These are phyloP conservation scores for Mustela lutreola DNA, from an alignment of 2,113 vertebrate genomes.

Conservation along the genomic window DNA sequence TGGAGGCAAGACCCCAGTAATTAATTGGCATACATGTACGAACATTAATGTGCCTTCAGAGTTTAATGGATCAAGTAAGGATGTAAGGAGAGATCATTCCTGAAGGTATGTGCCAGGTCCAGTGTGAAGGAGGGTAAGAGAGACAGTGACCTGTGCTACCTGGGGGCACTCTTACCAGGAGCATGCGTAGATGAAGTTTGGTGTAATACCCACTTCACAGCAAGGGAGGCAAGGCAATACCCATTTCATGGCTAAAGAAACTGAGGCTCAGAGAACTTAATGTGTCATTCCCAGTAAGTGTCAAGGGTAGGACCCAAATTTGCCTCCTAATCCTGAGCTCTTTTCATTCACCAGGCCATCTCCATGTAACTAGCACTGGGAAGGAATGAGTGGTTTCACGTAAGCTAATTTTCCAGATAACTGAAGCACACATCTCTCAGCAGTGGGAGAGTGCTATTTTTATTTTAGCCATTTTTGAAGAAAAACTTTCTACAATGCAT, in stretches of 20 bases:
- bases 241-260: conserved; percentile 44
- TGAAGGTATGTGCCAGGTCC: neutral
- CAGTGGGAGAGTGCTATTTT: conserved; percentile 64
- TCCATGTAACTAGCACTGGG: conserved; percentile 58
- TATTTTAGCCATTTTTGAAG: conserved; percentile 74
- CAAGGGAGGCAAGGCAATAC: neutral
- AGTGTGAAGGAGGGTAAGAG: neutral
- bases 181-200: neutral
- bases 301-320: neutral
- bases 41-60: neutral
- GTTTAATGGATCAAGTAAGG: neutral
- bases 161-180: neutral
- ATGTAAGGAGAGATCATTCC: neutral
- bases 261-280: neutral
- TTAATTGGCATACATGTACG: neutral
- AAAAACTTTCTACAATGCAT: conserved; percentile 64
- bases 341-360: neutral
- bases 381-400: neutral
- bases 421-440: conserved; percentile 63
- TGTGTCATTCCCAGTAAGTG: neutral
- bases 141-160: neutral
- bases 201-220: conserved; percentile 21
- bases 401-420: conserved; percentile 75
- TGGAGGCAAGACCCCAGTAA: neutral
- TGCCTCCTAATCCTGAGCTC: conserved; percentile 18